These are phyloP conservation scores for Halyomorpha halys DNA, from an alignment of 1,140 invertebrate genomes.

Conservation along the genomic window DNA sequence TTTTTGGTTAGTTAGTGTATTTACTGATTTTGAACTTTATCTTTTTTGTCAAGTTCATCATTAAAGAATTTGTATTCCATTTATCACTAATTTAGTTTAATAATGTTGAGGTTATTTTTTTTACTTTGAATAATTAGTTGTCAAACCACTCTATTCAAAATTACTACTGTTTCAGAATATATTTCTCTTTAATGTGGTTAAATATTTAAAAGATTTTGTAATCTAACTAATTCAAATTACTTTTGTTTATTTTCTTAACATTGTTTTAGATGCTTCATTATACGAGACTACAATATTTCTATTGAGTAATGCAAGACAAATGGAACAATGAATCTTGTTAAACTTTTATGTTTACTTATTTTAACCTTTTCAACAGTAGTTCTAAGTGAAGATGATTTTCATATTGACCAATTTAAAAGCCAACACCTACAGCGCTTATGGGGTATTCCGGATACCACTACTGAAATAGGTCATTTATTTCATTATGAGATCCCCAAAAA, in stretches of 20 bases:
- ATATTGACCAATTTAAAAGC: constrained; percentile 23
- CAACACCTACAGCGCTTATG: constrained; percentile 25
- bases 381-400: constrained; percentile 23
- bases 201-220: background rate
- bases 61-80: no score
- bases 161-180: no score
- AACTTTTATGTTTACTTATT: background rate
- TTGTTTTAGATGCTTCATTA: background rate
- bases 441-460: constrained; percentile 29
- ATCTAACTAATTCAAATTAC: background rate
- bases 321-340: background rate
- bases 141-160: no score
- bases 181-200: background rate
- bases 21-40: background rate
- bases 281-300: background rate
- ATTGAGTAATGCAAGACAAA: constrained; percentile 4
- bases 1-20: background rate
- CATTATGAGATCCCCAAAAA: constrained; percentile 29
- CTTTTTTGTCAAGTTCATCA: background rate
- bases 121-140: no score
- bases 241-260: background rate
- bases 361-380: background rate
- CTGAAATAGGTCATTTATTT: constrained; percentile 27
- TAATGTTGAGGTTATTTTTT: no score
- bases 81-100: no score